Percentiles rank a stretch among this genome's conserved stretches.
Conservation (phyloP, 2,113 vertebrate genomes). For the Ovibos moschatus region DNA sequence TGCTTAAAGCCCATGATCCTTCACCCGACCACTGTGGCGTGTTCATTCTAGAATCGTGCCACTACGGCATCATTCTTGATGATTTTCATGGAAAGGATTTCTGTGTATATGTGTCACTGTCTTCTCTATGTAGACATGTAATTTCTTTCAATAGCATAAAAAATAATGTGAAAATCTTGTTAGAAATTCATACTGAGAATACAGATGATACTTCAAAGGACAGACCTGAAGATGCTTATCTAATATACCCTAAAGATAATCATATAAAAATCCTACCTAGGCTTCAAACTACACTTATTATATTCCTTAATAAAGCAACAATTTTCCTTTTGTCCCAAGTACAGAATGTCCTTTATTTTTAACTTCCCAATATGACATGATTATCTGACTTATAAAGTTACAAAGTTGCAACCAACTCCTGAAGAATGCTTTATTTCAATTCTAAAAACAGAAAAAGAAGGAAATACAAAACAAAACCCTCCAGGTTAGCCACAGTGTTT, state of each 20-base stretch:
- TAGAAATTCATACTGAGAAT: slow-evolving; percentile 71
- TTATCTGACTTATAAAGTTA: slow-evolving; percentile 63
- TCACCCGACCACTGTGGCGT: not conserved
- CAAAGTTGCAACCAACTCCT: slow-evolving; percentile 45
- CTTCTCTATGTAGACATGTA: not conserved
- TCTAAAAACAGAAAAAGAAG: not conserved
- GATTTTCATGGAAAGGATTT: slow-evolving; percentile 34
- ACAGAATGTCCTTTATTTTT: slow-evolving; percentile 60
- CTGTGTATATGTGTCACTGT: not conserved
- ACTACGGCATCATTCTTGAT: not conserved
- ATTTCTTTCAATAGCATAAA: slow-evolving; percentile 39
- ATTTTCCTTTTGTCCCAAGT: slow-evolving; percentile 66
- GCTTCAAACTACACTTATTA: slow-evolving; percentile 68
- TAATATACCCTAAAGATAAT: slow-evolving; percentile 76
- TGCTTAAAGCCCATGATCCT: not conserved
- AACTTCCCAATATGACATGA: slow-evolving; percentile 50
- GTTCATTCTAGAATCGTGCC: not conserved
- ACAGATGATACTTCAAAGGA: slow-evolving; percentile 72
- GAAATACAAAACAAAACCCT: not conserved
- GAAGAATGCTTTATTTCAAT: slow-evolving; percentile 35
- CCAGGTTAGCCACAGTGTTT: not conserved
- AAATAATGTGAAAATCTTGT: slow-evolving; percentile 59
- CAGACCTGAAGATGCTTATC: slow-evolving; percentile 69
- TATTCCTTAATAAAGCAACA: slow-evolving; percentile 67
- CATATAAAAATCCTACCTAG: slow-evolving; percentile 62